Conservation (phyloP, 2,797 vertebrate species). For the Halcyon badia region DNA sequence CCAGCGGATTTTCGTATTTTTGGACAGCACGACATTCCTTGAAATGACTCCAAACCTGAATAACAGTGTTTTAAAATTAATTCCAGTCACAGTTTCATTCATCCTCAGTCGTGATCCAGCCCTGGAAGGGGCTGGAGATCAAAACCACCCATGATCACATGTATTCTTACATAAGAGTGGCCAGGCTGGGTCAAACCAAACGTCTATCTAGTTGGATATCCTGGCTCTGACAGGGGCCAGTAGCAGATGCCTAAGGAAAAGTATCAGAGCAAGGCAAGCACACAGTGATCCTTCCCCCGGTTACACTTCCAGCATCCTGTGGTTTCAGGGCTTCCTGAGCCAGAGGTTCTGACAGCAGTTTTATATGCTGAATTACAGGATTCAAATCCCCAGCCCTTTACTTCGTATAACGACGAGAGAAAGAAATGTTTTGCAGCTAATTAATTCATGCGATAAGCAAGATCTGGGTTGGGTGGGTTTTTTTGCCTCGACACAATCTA, state of each 20-base stretch:
- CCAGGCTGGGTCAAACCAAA: neutral
- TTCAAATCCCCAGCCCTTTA: neutral
- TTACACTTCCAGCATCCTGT: neutral
- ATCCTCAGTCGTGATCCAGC: neutral
- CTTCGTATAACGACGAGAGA: neutral
- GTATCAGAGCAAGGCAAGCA: neutral
- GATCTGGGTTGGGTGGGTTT: neutral
- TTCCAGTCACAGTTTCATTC: neutral
- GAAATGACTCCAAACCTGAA: neutral
- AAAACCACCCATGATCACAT: neutral
- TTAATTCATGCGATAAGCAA: constrained; percentile 57
- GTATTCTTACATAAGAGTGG: neutral
- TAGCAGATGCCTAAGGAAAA: neutral
- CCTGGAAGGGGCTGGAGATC: neutral
- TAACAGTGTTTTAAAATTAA: constrained; percentile 9
- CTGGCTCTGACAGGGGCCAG: neutral
- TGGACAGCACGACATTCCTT: neutral
- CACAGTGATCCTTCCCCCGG: rapidly evolving
- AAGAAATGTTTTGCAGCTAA: constrained; percentile 43
- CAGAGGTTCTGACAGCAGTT: constrained; percentile 12
- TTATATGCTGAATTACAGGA: neutral
- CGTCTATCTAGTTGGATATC: neutral
- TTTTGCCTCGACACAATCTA: constrained; percentile 31
- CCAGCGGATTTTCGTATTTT: neutral
- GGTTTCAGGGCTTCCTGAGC: neutral